A percentile compares a stretch with the other conserved stretches of the same genome.
These are phyloP conservation scores for Trisateles emortualis DNA, from an alignment of 2,888 invertebrate genomes.

Conservation along the genomic window DNA sequence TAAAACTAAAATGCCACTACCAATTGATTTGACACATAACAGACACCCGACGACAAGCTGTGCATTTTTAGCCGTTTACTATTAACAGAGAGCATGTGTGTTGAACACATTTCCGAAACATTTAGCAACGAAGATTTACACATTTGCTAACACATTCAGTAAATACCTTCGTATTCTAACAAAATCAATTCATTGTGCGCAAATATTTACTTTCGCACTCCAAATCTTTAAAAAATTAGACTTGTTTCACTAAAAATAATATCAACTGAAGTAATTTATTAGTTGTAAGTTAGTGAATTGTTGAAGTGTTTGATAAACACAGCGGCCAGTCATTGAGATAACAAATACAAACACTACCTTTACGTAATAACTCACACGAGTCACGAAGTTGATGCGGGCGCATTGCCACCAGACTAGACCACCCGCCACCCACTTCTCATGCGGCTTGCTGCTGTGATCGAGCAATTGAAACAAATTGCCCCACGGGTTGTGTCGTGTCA, in stretches of 20 bases:
- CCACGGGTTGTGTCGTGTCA: conserved; percentile 37
- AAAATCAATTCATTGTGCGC: conserved; percentile 7
- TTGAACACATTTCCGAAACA: not conserved
- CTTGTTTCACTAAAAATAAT: conserved; percentile 53
- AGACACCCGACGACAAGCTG: conserved; percentile 3
- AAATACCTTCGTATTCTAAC: not conserved
- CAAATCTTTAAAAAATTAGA: conserved; percentile 49
- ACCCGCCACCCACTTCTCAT: conserved; percentile 56
- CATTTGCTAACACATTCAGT: not conserved
- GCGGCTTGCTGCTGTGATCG: conserved; percentile 52
- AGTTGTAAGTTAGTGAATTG: conserved; percentile 61
- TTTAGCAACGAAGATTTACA: not conserved
- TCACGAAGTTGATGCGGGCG: conserved; percentile 53
- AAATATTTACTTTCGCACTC: conserved; percentile 41
- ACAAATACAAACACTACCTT: conserved; percentile 64
- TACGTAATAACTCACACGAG: conserved; percentile 67
- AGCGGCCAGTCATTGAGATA: conserved; percentile 65
- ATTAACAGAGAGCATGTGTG: not conserved
- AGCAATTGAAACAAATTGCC: conserved; percentile 51
- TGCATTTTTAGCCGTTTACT: not conserved
- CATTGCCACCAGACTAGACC: conserved; percentile 46
- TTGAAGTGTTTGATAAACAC: conserved; percentile 72
- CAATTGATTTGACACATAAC: conserved; percentile 22
- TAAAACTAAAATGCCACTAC: not conserved
- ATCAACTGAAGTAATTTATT: conserved; percentile 67